Percentiles rank a stretch among this genome's conserved stretches.
phyloP scores from a whole-genome alignment of 2,888 invertebrate species.

The Ametastegia equiseti region DNA sequence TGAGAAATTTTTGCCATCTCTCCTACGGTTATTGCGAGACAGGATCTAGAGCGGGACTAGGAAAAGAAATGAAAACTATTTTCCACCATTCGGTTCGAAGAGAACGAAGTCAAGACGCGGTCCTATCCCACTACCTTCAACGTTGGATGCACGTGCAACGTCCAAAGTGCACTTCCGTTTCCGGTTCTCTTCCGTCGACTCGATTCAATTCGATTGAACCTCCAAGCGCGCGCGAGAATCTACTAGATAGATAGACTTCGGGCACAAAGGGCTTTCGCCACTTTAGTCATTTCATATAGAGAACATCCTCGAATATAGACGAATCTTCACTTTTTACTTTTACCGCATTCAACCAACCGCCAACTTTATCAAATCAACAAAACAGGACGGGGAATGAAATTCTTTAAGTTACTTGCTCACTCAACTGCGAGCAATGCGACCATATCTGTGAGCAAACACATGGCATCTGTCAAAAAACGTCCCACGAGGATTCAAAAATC shows the following conservation, averaged over 20 bases:
- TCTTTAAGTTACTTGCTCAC: neutral
- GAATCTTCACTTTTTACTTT: neutral
- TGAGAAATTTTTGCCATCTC: neutral
- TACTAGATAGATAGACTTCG: neutral
- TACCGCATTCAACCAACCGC: neutral
- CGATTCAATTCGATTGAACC: constrained; percentile 15
- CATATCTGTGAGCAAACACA: neutral
- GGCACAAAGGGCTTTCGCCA: constrained; percentile 28
- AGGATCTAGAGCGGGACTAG: neutral
- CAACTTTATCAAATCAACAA: neutral
- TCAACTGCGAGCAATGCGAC: neutral
- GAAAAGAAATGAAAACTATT: constrained; percentile 7
- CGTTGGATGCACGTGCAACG: constrained; percentile 19
- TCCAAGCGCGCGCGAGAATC: constrained; percentile 15
- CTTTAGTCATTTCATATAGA: constrained; percentile 2
- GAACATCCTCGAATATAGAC: no score
- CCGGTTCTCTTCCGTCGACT: constrained; percentile 17
- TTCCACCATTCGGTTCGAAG: neutral
- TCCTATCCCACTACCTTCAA: constrained; percentile 5
- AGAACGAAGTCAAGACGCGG: constrained; percentile 25
- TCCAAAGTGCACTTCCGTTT: constrained; percentile 41
- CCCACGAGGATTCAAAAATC: no score
- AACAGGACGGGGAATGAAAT: neutral
- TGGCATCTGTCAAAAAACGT: no score
- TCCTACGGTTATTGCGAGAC: neutral